These are phyloP conservation scores for Pan troglodytes DNA, from an alignment of 2,113 vertebrate species.

Conservation along the genomic window DNA sequence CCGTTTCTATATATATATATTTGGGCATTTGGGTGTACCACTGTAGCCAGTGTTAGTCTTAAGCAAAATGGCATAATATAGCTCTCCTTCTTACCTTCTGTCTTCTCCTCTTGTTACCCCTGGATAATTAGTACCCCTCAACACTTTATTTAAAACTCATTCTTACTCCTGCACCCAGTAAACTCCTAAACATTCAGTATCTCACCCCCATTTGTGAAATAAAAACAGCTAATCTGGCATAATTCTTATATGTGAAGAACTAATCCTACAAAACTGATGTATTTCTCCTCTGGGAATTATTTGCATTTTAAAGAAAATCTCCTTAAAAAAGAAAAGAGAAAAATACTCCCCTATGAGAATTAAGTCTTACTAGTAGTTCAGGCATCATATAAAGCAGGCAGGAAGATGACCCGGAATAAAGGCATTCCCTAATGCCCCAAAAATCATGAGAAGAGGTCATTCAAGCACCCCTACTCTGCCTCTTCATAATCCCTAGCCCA, in stretches of 20 bases:
- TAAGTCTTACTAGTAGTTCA: background rate
- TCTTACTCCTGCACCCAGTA: background rate
- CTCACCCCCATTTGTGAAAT: background rate
- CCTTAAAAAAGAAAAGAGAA: background rate
- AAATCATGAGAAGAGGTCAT: background rate
- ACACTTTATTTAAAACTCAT: background rate
- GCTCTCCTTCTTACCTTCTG: background rate
- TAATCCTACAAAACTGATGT: background rate
- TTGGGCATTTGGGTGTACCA: background rate
- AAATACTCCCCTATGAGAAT: background rate
- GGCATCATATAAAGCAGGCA: background rate
- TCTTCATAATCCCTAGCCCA: background rate
- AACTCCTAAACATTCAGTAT: background rate
- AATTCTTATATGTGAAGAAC: background rate
- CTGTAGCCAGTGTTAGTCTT: background rate
- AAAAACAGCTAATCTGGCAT: background rate
- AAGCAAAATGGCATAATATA: background rate
- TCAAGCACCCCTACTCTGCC: background rate
- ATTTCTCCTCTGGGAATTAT: background rate
- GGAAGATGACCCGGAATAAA: background rate
- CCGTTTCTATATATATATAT: background rate
- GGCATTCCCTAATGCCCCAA: background rate
- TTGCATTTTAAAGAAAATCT: background rate
- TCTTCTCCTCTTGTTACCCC: background rate
- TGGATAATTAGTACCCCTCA: background rate